Percentiles rank a stretch among this genome's conserved stretches.
These are phyloP conservation scores for Drosophila hamatofila DNA, from an alignment of 2,888 invertebrate genomes.

Conservation along the genomic window DNA sequence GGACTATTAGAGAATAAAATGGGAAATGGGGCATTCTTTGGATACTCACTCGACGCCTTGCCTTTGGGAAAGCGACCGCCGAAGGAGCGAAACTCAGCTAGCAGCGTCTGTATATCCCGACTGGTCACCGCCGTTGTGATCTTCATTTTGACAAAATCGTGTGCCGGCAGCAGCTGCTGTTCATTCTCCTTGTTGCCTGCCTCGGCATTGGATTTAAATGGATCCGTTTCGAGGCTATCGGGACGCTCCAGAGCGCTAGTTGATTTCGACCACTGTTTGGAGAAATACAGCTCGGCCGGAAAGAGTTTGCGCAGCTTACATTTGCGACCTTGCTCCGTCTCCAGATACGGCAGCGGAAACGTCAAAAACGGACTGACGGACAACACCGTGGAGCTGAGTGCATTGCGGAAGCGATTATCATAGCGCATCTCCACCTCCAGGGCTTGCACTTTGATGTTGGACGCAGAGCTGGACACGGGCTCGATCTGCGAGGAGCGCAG, in stretches of 20 bases:
- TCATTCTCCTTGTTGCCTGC: slow-evolving; percentile 54
- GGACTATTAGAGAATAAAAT: no score
- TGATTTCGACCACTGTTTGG: slow-evolving; percentile 86
- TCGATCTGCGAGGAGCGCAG: slow-evolving; percentile 87
- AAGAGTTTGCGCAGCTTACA: slow-evolving; percentile 91
- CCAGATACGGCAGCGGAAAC: slow-evolving; percentile 94
- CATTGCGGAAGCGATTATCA: slow-evolving; percentile 90
- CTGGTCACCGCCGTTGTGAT: slow-evolving; percentile 89
- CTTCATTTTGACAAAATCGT: slow-evolving; percentile 91
- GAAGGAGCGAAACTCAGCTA: slow-evolving; percentile 94
- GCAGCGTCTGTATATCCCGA: slow-evolving; percentile 88
- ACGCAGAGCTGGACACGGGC: slow-evolving; percentile 84
- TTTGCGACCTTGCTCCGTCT: slow-evolving; percentile 92
- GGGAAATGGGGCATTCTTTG: neutral
- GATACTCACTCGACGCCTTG: slow-evolving; percentile 73
- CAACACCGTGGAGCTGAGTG: slow-evolving; percentile 90
- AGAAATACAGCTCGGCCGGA: slow-evolving; percentile 90
- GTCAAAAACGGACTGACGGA: slow-evolving; percentile 95
- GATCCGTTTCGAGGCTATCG: slow-evolving; percentile 69
- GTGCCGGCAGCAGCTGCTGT: slow-evolving; percentile 87
- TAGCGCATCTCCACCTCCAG: slow-evolving; percentile 87
- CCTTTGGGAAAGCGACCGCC: slow-evolving; percentile 89
- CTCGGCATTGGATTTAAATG: slow-evolving; percentile 28
- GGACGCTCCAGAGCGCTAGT: slow-evolving; percentile 58
- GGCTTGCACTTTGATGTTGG: slow-evolving; percentile 68